A percentile compares a stretch with the other conserved stretches of the same genome.
phyloP scores from a whole-genome alignment of 2,113 vertebrate genomes.

The Uropsilus gracilis region DNA sequence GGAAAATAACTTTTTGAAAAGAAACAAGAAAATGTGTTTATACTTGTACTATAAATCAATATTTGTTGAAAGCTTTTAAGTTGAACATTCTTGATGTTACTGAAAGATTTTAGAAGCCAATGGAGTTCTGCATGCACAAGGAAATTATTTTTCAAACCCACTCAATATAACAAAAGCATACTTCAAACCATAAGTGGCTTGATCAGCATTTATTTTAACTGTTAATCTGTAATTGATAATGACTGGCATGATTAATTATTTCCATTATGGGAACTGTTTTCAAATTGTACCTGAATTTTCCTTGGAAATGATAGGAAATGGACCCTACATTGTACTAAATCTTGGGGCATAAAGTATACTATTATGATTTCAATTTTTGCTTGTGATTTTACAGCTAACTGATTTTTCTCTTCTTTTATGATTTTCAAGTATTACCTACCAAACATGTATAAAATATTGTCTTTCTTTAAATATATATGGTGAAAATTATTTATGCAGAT shows the following conservation, averaged over 20 bases:
- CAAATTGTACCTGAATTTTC: slow-evolving; percentile 67
- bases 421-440: slow-evolving; percentile 66
- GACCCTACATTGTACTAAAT: slow-evolving; percentile 46
- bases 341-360: slow-evolving; percentile 55
- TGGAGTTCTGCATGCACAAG: neutral
- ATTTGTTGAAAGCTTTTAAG: neutral
- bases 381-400: slow-evolving; percentile 58
- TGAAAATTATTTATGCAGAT: slow-evolving; percentile 67
- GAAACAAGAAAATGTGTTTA: neutral
- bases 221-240: neutral
- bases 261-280: slow-evolving; percentile 54
- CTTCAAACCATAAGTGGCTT: neutral
- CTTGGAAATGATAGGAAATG: slow-evolving; percentile 55
- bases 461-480: slow-evolving; percentile 34
- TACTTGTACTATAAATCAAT: neutral
- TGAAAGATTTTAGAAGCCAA: slow-evolving; percentile 13
- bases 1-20: neutral
- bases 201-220: slow-evolving; percentile 24
- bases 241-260: neutral
- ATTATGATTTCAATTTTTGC: slow-evolving; percentile 63
- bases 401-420: slow-evolving; percentile 62
- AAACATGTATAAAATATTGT: slow-evolving; percentile 49
- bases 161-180: neutral
- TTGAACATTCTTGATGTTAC: neutral
- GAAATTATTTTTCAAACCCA: neutral